Conservation (phyloP, 2,113 vertebrate species). For the Genyomyrus donnyi region DNA sequence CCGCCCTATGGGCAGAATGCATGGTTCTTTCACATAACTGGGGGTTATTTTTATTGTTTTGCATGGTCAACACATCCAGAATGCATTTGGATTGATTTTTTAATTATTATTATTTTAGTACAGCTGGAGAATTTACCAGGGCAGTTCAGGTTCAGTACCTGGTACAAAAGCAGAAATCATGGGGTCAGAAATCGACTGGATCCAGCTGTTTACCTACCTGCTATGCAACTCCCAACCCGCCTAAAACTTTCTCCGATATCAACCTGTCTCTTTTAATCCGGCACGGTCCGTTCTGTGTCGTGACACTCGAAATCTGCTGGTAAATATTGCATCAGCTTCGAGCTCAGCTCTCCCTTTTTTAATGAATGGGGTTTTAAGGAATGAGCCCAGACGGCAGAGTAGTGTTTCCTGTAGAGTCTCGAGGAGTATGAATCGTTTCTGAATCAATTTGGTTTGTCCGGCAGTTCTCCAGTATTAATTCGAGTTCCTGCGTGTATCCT, state of each 20-base stretch:
- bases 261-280: neutral
- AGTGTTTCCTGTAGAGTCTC: neutral
- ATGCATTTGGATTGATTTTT: neutral
- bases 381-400: neutral
- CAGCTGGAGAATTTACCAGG: neutral
- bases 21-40: neutral
- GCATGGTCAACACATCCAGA: neutral
- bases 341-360: neutral
- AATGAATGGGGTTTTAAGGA: neutral
- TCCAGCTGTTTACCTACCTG: neutral
- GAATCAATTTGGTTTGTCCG: neutral
- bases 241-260: neutral
- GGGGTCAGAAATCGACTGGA: neutral
- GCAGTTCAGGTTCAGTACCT: neutral
- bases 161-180: neutral
- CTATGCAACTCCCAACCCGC: neutral
- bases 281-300: neutral
- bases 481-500: neutral
- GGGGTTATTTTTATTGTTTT: neutral
- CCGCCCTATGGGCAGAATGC: neutral
- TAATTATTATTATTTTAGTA: neutral
- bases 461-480: neutral
- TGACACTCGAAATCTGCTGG: neutral
- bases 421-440: neutral
- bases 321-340: neutral